These are phyloP conservation scores for Chrysopilus asiliformis DNA, from an alignment of 2,888 invertebrate species.

Conservation along the genomic window DNA sequence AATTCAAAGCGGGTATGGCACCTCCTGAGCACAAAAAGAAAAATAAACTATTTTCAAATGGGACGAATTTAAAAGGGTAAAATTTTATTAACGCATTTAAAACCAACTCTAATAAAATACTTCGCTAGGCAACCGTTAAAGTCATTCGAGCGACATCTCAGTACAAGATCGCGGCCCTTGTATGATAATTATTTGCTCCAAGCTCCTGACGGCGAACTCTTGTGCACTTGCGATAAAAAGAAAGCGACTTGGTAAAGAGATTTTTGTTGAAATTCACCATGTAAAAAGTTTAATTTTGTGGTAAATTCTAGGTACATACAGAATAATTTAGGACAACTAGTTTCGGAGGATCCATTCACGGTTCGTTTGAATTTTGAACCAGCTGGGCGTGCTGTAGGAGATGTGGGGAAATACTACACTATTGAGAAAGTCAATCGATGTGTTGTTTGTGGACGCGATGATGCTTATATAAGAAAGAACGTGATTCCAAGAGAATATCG, in stretches of 20 bases:
- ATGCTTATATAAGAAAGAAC: conserved; percentile 61
- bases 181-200: conserved; percentile 66
- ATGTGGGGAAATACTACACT: conserved; percentile 58
- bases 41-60: too few relatives aligned
- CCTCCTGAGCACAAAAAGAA: too few relatives aligned
- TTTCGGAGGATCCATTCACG: conserved; percentile 41
- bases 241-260: conserved; percentile 57
- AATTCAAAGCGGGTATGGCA: too few relatives aligned
- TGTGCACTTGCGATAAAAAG: conserved; percentile 60
- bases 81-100: too few relatives aligned
- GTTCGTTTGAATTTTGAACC: conserved; percentile 67
- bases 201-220: conserved; percentile 62
- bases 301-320: conserved; percentile 29
- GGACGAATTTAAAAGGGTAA: too few relatives aligned
- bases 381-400: conserved; percentile 54
- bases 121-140: too few relatives aligned
- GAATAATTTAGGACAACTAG: conserved; percentile 37
- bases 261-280: conserved; percentile 2
- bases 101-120: too few relatives aligned
- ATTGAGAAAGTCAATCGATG: conserved; percentile 59
- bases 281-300: not conserved
- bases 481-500: conserved; percentile 74
- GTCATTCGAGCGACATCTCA: too few relatives aligned
- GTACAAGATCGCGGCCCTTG: conserved; percentile 47
- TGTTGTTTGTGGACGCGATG: conserved; percentile 59